Conservation (phyloP, 2,888 invertebrate species). For the Mesodorylaimus sp. region DNA sequence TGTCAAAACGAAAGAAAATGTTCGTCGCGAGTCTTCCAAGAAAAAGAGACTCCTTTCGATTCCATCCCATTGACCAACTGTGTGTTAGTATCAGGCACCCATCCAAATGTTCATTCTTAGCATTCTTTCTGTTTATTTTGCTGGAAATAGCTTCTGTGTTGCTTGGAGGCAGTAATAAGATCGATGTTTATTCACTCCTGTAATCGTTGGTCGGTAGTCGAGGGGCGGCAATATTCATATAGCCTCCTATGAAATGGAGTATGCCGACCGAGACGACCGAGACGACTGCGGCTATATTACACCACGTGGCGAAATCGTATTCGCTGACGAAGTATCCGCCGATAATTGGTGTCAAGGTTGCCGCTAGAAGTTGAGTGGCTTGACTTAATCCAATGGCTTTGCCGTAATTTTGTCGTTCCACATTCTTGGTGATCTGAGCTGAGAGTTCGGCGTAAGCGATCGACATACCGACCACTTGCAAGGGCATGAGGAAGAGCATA, state of each 20-base stretch:
- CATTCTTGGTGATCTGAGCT: conserved; percentile 19
- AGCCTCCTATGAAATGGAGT: conserved; percentile 15
- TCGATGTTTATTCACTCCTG: no score
- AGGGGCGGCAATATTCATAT: conserved; percentile 17
- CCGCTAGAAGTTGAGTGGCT: conserved; percentile 16
- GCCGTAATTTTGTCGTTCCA: conserved; percentile 17
- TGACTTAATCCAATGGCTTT: conserved; percentile 22
- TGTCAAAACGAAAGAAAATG: no score
- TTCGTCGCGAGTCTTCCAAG: no score
- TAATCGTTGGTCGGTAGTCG: no score
- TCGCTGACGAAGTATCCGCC: conserved; percentile 18
- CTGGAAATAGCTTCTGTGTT: no score
- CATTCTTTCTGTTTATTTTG: no score
- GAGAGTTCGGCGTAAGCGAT: conserved; percentile 20
- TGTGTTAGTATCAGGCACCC: no score
- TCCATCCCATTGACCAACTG: no score
- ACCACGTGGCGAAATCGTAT: conserved; percentile 15
- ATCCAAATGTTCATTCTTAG: no score
- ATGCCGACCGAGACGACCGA: conserved; percentile 15
- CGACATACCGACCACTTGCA: conserved; percentile 20
- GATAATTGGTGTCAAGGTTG: conserved; percentile 17
- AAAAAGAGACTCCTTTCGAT: no score
- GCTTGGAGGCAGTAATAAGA: no score
- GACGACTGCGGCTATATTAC: conserved; percentile 17
- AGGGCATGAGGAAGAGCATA: conserved; percentile 19